Conservation (phyloP, 2,113 vertebrate species). For the Bufo gargarizans region DNA sequence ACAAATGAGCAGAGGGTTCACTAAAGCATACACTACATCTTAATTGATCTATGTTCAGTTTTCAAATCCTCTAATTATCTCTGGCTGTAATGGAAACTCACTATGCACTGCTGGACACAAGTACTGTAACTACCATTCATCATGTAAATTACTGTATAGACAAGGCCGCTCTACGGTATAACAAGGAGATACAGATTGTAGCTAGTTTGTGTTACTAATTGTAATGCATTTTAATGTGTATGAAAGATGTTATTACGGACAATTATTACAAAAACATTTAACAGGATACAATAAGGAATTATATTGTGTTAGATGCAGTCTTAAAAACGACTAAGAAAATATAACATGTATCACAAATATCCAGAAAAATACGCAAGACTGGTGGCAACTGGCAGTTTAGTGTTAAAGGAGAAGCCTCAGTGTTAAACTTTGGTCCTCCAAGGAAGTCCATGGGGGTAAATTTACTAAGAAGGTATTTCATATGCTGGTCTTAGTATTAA, state of each 20-base stretch:
- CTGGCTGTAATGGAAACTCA: constrained; percentile 32
- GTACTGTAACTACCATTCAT: constrained; percentile 22
- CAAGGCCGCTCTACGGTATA: constrained; percentile 17
- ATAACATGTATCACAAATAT: neutral
- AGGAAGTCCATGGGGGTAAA: too few species aligned
- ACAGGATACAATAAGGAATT: neutral
- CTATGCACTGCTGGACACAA: constrained; percentile 23
- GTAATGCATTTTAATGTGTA: constrained; percentile 7
- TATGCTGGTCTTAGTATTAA: too few species aligned
- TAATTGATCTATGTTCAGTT: constrained; percentile 29
- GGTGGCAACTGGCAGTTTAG: too few species aligned
- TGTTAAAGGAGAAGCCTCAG: too few species aligned
- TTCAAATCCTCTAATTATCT: constrained; percentile 28
- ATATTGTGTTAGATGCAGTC: neutral
- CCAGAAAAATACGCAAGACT: neutral
- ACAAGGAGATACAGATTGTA: constrained; percentile 7
- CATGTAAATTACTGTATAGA: constrained; percentile 36
- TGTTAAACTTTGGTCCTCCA: too few species aligned
- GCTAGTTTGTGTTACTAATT: neutral
- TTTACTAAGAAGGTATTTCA: too few species aligned
- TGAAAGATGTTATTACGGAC: neutral
- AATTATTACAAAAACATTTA: neutral
- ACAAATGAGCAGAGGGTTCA: constrained; percentile 8
- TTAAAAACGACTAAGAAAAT: neutral
- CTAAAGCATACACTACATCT: constrained; percentile 27